Percentiles rank a stretch among this genome's conserved stretches.
Conservation (phyloP, 2,888 invertebrate genomes). For the Acronicta leporina region DNA sequence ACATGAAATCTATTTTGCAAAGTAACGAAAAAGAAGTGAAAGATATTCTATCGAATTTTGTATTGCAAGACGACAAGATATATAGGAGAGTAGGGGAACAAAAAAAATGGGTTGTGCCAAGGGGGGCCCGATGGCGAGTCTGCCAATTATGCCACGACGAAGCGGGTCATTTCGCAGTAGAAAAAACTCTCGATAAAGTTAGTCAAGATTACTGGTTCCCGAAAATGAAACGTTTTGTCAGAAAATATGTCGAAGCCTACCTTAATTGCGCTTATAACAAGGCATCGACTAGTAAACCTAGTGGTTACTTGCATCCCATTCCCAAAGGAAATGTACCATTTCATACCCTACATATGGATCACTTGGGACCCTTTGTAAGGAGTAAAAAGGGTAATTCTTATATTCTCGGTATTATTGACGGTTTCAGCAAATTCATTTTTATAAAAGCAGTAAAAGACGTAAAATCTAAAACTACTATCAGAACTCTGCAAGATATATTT, state of each 20-base stretch:
- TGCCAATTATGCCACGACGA: slow-evolving; percentile 45
- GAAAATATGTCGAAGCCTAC: slow-evolving; percentile 10
- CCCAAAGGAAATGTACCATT: not conserved
- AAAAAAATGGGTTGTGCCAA: slow-evolving; percentile 45
- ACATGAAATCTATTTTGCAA: slow-evolving; percentile 20
- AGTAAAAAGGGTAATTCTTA: not conserved
- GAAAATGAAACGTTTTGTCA: slow-evolving; percentile 1
- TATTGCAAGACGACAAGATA: slow-evolving; percentile 35
- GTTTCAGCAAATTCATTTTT: slow-evolving; percentile 18
- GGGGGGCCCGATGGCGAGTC: slow-evolving; percentile 45
- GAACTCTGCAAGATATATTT: not conserved
- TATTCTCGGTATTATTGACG: slow-evolving; percentile 8
- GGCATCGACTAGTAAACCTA: not conserved
- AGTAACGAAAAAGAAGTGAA: slow-evolving; percentile 14
- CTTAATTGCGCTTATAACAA: slow-evolving; percentile 5
- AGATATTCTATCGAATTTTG: slow-evolving; percentile 42
- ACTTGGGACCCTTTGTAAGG: not conserved
- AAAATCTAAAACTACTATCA: not conserved
- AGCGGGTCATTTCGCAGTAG: slow-evolving; percentile 43
- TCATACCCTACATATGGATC: not conserved
- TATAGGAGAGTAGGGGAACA: slow-evolving; percentile 17
- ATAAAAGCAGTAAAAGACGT: not conserved
- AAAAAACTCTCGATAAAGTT: slow-evolving; percentile 34
- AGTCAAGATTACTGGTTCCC: slow-evolving; percentile 7
- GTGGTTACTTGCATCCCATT: not conserved